A percentile compares a stretch with the other conserved stretches of the same genome.
Evolutionary conservation across 2,888 invertebrate species (phyloP).

Genomic region (Elegia similella): DNA sequence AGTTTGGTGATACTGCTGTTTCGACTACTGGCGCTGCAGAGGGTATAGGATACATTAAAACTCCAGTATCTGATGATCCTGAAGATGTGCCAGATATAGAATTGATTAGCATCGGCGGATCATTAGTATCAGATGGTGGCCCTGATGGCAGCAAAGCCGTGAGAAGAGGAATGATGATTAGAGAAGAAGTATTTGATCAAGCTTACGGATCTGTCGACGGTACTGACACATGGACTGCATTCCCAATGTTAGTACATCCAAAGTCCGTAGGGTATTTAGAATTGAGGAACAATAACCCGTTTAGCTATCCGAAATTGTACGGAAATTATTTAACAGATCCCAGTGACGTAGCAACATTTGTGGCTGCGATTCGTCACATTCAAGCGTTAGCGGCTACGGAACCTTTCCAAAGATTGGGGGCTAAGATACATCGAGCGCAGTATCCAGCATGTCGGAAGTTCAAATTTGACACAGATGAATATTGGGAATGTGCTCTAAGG

Average conservation of each 20-base stretch:
- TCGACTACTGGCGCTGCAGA: slow-evolving; percentile 83
- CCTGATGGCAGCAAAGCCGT: slow-evolving; percentile 56
- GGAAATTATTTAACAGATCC: slow-evolving; percentile 86
- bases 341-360: slow-evolving; percentile 82
- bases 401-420: slow-evolving; percentile 77
- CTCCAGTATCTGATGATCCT: slow-evolving; percentile 72
- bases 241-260: slow-evolving; percentile 85
- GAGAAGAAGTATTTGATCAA: slow-evolving; percentile 61
- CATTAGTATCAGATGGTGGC: slow-evolving; percentile 61
- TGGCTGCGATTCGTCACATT: slow-evolving; percentile 81
- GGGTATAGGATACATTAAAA: slow-evolving; percentile 83
- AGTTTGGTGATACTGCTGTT: slow-evolving; percentile 65
- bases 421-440: slow-evolving; percentile 72
- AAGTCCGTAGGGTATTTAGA: slow-evolving; percentile 85
- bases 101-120: slow-evolving; percentile 83
- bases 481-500: slow-evolving; percentile 85
- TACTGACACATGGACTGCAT: slow-evolving; percentile 78
- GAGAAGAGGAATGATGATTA: slow-evolving; percentile 67
- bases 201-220: slow-evolving; percentile 66
- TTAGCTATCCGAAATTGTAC: slow-evolving; percentile 84
- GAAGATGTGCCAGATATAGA: slow-evolving; percentile 86
- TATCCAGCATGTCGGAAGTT: slow-evolving; percentile 82
- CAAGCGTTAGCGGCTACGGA: slow-evolving; percentile 68
- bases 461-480: slow-evolving; percentile 78
- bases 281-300: slow-evolving; percentile 83